Evolutionary conservation across 2,888 invertebrate species (phyloP).

Genomic region (Rambutsinella grinnellia): DNA sequence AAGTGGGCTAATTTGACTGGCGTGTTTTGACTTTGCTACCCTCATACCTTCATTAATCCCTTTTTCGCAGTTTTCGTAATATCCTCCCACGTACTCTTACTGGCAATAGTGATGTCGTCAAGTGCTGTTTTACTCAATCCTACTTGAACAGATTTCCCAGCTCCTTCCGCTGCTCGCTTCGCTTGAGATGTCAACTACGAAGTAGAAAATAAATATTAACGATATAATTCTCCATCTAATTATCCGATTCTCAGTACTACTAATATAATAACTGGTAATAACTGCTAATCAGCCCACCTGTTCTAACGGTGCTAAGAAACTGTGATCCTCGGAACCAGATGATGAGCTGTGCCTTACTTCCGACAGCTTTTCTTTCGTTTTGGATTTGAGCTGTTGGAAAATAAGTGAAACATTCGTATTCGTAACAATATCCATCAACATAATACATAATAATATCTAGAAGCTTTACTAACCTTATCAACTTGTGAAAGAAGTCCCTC

Average conservation of each 20-base stretch:
- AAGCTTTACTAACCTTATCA: conserved; percentile 88
- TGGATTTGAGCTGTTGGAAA: conserved; percentile 72
- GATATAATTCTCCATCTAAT: no score
- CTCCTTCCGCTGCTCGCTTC: conserved; percentile 88
- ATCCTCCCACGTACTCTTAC: conserved; percentile 91
- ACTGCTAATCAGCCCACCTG: no score
- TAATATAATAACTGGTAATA: no score
- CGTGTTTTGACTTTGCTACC: not conserved
- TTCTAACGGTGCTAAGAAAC: conserved; percentile 83
- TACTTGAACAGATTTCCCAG: conserved; percentile 84
- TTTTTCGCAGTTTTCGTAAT: conserved; percentile 92
- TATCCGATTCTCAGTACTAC: no score
- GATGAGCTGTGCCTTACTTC: conserved; percentile 72
- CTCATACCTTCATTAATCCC: conserved; percentile 85
- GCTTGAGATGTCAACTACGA: conserved; percentile 85
- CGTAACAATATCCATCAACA: not conserved
- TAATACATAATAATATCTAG: not conserved
- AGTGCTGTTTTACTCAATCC: conserved; percentile 73
- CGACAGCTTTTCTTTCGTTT: conserved; percentile 76
- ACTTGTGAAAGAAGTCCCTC: conserved; percentile 87
- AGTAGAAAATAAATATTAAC: no score
- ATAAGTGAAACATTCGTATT: not conserved
- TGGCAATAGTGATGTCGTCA: conserved; percentile 89
- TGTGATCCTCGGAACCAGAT: conserved; percentile 75
- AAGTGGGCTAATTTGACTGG: not conserved